Evolutionary conservation across 2,888 invertebrate species (phyloP), one percentile per base, ranked within the genome.

Genomic region (Meta bourneti): DNA sequence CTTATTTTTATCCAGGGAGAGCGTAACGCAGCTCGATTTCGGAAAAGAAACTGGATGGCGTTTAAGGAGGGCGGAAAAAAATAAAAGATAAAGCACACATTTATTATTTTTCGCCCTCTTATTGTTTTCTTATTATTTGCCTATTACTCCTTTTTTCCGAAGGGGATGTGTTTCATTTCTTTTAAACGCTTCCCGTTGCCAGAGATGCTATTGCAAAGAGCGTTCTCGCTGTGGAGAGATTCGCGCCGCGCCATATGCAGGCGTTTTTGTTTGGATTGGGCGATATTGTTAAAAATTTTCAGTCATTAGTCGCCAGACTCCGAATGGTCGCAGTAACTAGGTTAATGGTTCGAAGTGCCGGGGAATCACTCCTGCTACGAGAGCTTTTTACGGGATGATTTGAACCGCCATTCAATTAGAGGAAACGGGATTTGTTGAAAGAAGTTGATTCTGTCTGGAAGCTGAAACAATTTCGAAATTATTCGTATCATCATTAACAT

Each of bases 21-120:
- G 6, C 48, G 54, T 70, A 52, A 74, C 75, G 61, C 51, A 69
- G 74, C 81, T 48, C 75, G 81, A 80, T 87, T 87, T 79, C 7
- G 71, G 71, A 80, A 70, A 87, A 87, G 86, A 87, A 87, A 16
- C 70, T 48, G n/a, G 80, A 72, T 87, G 72, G 78, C 71, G 54
- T 84, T 90, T 84, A 16, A 71, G 51, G 51, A 74, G n/a, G 49
- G 77, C 51, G 84, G 75, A 48, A 77, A 51, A 83, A 75, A 52
- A 19, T n/a, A 78, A 52, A 52, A 52, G 52, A 51, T 51, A 78
- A 51, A 72, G 51, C 71, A 19, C n/a, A n/a, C 72, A 84, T 84
- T 84, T 78, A 71, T 79, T 84, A 89, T 79, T 79, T 78, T 71
- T 89, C 19, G 52, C 72, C 19, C n/a, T 16, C 61, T 75, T 75